These are phyloP conservation scores for rabbit (Oryctolagus cuniculus) DNA, from an alignment of 2,113 vertebrate genomes.

Conservation along the genomic window mOryCun1.1 NC_091437.1:43253001-43253500, in stretches of 20 bases:
- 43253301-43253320: neutral
- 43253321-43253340: neutral
- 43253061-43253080: too few relatives aligned
- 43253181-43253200: too few relatives aligned
- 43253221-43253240: neutral
- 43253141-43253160: too few relatives aligned
- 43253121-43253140: too few relatives aligned
- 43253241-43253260: neutral
- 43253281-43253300: neutral
- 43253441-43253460: conserved; percentile 13
- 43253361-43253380: conserved; percentile 45
- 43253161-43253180: too few relatives aligned
- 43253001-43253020: too few relatives aligned
- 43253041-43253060: too few relatives aligned
- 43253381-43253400: neutral
- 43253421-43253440: conserved; percentile 7
- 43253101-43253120: too few relatives aligned
- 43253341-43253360: neutral
- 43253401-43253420: conserved; percentile 48
- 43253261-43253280: neutral
- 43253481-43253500: conserved; percentile 56
- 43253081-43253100: too few relatives aligned
- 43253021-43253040: too few relatives aligned
- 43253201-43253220: neutral
- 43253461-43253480: conserved; percentile 62